These are phyloP conservation scores for Euzetes globulus DNA, from an alignment of 2,888 invertebrate species.

Conservation along the genomic window DNA sequence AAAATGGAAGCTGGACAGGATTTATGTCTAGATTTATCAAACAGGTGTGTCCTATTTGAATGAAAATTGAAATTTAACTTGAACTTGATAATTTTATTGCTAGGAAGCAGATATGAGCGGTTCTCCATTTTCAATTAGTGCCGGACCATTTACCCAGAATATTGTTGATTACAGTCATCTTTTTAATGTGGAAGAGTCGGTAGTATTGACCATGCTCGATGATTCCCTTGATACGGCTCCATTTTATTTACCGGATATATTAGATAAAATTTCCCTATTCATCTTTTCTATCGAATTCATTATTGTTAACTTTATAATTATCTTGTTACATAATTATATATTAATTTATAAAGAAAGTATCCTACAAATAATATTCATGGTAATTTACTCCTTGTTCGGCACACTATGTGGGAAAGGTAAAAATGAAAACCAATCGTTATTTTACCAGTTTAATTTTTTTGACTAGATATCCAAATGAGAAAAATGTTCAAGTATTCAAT, in stretches of 20 bases:
- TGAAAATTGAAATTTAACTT: neutral
- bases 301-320: too few relatives aligned
- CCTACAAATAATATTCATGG: too few relatives aligned
- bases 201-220: neutral
- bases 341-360: too few relatives aligned
- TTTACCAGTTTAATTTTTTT: too few relatives aligned
- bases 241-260: neutral
- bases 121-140: neutral
- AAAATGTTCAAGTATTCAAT: too few relatives aligned
- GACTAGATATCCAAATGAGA: too few relatives aligned
- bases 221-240: too few relatives aligned
- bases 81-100: neutral
- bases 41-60: neutral
- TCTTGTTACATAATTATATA: too few relatives aligned
- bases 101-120: neutral
- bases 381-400: too few relatives aligned
- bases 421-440: too few relatives aligned
- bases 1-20: neutral
- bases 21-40: neutral
- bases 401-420: too few relatives aligned
- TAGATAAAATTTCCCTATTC: neutral
- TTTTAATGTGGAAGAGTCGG: neutral
- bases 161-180: neutral
- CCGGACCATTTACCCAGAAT: neutral
- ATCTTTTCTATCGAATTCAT: neutral